Evolutionary conservation across 1,140 invertebrate species (phyloP).

Genomic region (Dryas iulia): DNA sequence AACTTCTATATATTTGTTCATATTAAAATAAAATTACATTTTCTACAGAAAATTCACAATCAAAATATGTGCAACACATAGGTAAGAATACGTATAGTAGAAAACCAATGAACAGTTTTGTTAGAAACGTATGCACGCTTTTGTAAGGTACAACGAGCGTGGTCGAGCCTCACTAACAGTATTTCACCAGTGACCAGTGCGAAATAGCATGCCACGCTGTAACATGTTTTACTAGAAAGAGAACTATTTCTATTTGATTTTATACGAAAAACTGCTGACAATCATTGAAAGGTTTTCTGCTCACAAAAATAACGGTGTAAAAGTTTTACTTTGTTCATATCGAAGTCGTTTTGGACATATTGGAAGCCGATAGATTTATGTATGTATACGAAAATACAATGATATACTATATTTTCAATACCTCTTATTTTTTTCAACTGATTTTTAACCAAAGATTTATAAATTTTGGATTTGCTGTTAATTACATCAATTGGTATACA

Average conservation of each 20-base stretch:
- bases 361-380: not conserved
- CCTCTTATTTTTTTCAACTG: too few relatives aligned
- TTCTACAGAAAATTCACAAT: too few relatives aligned
- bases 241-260: conserved; percentile 13
- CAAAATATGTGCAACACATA: too few relatives aligned
- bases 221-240: conserved; percentile 3
- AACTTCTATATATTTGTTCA: too few relatives aligned
- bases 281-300: not conserved
- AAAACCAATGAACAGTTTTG: conserved; percentile 17
- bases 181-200: conserved; percentile 11
- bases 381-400: too few relatives aligned
- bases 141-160: conserved; percentile 10
- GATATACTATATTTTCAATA: too few relatives aligned
- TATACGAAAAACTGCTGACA: conserved; percentile 4
- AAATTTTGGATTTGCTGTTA: too few relatives aligned
- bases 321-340: not conserved
- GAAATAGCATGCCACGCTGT: conserved; percentile 7
- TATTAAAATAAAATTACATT: too few relatives aligned
- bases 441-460: too few relatives aligned
- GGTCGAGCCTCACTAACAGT: conserved; percentile 9
- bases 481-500: too few relatives aligned
- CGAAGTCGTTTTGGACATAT: not conserved
- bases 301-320: not conserved
- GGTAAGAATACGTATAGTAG: conserved; percentile 2
- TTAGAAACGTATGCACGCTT: conserved; percentile 15